phyloP scores from a whole-genome alignment of 2,888 invertebrate genomes.

The Sicus ferrugineus region DNA sequence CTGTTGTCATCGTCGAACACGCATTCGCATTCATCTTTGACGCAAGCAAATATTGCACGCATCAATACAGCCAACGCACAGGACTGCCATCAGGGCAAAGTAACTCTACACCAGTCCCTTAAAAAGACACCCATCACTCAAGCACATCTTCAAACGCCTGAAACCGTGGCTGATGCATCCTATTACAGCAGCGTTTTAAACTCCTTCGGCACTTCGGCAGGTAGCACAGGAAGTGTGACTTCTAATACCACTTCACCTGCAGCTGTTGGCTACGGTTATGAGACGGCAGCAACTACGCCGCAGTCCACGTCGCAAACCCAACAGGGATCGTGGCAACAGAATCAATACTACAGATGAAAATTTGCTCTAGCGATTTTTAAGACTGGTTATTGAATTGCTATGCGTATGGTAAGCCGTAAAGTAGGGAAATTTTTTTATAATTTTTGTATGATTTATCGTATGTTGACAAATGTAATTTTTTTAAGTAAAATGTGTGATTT shows the following conservation, averaged over 20 bases:
- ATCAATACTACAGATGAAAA: conserved; percentile 55
- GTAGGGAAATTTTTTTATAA: not conserved
- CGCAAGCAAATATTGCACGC: conserved; percentile 58
- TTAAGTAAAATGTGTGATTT: not conserved
- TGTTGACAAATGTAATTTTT: not conserved
- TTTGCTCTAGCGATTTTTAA: no score
- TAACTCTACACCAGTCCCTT: conserved; percentile 57
- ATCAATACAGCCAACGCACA: conserved; percentile 61
- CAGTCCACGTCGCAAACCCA: conserved; percentile 25
- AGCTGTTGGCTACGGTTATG: conserved; percentile 36
- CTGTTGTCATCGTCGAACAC: not conserved
- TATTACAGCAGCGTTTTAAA: conserved; percentile 61
- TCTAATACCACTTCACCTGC: conserved; percentile 39
- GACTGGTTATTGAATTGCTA: not conserved
- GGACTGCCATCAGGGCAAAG: conserved; percentile 61
- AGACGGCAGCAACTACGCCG: conserved; percentile 14
- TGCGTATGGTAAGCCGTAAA: not conserved
- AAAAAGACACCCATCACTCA: conserved; percentile 53
- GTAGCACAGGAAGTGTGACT: conserved; percentile 14
- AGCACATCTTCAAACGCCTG: conserved; percentile 52
- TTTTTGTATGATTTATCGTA: not conserved
- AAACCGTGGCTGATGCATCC: conserved; percentile 59
- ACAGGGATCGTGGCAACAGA: conserved; percentile 50
- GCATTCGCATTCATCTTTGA: conserved; percentile 55
- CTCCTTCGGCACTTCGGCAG: conserved; percentile 49